Percentiles rank a stretch among this genome's conserved stretches.
Evolutionary conservation across 2,888 invertebrate genomes (phyloP).

Genomic region (Alsophila aescularia): DNA sequence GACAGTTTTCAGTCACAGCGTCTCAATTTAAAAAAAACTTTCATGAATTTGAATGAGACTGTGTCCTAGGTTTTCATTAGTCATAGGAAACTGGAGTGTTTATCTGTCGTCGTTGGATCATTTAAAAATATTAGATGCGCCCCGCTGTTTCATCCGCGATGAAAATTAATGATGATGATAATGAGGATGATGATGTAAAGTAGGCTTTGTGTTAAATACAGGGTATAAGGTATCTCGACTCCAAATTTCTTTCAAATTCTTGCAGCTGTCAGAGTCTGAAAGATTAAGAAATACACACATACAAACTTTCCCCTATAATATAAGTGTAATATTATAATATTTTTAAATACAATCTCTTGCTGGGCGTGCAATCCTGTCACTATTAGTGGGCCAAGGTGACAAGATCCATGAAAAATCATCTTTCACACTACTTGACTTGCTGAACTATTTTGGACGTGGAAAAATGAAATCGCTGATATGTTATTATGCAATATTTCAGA

Average conservation of each 20-base stretch:
- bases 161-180: too few species aligned
- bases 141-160: too few species aligned
- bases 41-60: conserved; percentile 18
- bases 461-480: neutral
- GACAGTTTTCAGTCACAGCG: neutral
- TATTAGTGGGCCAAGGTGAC: conserved; percentile 4
- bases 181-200: too few species aligned
- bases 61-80: conserved; percentile 21
- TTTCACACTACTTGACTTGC: neutral
- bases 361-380: neutral
- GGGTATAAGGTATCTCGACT: too few species aligned
- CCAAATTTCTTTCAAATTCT: too few species aligned
- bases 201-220: too few species aligned
- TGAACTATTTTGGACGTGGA: neutral
- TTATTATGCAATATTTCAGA: neutral
- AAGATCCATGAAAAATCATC: neutral
- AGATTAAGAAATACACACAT: too few species aligned
- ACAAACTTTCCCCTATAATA: too few species aligned
- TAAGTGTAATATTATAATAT: neutral
- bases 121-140: conserved; percentile 3
- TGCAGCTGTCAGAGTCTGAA: too few species aligned
- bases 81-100: conserved; percentile 17
- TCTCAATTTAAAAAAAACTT: neutral
- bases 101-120: conserved; percentile 9
- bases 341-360: neutral